Evolutionary conservation across 2,113 vertebrate species (phyloP), one percentile per base, ranked within the genome.

Genomic region (Varanus komodoensis): DNA sequence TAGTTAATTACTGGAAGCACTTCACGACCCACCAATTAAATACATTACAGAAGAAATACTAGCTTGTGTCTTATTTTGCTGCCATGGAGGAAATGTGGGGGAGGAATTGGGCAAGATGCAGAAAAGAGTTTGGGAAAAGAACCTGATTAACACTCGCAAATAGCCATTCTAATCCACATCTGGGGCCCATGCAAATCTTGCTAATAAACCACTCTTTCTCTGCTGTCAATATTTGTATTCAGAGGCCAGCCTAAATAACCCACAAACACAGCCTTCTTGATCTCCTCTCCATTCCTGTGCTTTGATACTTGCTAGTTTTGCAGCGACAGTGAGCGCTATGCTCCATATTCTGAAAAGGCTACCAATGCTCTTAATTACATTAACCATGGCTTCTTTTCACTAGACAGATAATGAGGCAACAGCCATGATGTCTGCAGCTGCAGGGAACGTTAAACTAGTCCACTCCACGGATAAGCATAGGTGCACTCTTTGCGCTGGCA

Each of bases 1-100:
- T 87, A 87, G 81, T 88, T 89, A 86, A 89, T 1, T 29, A 83
- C 2, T 17, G 77, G 7, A 84, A 91, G 84, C 77, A 61, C 48
- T 85, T 2, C 89, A 85, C 32, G 0, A 14, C 23, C 91, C 21
- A 89, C 1, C 17, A 82, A 23, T 27, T 82, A 54, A 94, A 94
- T 88, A 0, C 12, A 71, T 0, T 74, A 25, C 12, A 38, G 50
- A 85, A 79, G 73, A 89, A 85, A 85, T 78, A 32, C 61, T 79
- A 89, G 71, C 82, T 78, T 25, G 54, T 29, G 2, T 74, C 17
- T 82, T 29, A 48, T 75, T 90, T 0, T 92, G 75, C 54, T 73
- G 25, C 5, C 57, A 15, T 52, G 7, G 0, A 0, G 0, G 25
- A 54, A 69, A 48, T n/a, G 9, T 21, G 29, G 67, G 67, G 21